Evolutionary conservation across 2,888 invertebrate species (phyloP).

Genomic region (Gnatocerus cornutus): DNA sequence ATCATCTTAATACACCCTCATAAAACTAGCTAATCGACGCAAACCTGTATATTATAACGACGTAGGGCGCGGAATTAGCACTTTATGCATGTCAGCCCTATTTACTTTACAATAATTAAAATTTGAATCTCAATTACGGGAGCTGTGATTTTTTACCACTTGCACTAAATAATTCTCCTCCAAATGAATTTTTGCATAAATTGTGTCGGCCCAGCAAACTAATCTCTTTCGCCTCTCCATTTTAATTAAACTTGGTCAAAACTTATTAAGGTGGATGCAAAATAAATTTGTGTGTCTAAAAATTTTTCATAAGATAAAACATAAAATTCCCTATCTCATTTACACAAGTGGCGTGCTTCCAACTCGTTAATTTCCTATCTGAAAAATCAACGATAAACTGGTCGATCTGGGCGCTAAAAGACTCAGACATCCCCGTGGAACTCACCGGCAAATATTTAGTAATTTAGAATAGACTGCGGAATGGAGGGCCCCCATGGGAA

Average conservation of each 20-base stretch:
- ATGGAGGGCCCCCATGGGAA: conserved; percentile 43
- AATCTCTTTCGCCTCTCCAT: conserved; percentile 4
- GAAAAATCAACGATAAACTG: conserved; percentile 9
- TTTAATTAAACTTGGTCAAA: conserved; percentile 16
- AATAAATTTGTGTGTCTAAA: not conserved
- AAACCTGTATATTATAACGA: conserved; percentile 29
- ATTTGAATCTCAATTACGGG: not conserved
- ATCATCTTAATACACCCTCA: conserved; percentile 36
- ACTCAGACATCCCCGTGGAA: conserved; percentile 6
- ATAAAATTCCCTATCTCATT: conserved; percentile 14
- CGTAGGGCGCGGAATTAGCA: conserved; percentile 16
- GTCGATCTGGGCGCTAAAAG: conserved; percentile 14
- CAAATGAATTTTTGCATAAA: not conserved
- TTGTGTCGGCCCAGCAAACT: conserved; percentile 9
- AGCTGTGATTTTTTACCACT: not conserved
- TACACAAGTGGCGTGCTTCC: conserved; percentile 2
- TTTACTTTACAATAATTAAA: not conserved
- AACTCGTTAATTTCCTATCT: conserved; percentile 2
- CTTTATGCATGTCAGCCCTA: not conserved
- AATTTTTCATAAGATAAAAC: not conserved
- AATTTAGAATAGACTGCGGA: conserved; percentile 48
- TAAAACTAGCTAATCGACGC: conserved; percentile 31
- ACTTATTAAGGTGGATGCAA: conserved; percentile 17
- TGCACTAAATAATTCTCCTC: conserved; percentile 1
- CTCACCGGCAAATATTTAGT: conserved; percentile 44